Evolutionary conservation across 35 echinoderm and acorn worm genomes (phyloP).

Genomic region (Anneissia japonica): DNA sequence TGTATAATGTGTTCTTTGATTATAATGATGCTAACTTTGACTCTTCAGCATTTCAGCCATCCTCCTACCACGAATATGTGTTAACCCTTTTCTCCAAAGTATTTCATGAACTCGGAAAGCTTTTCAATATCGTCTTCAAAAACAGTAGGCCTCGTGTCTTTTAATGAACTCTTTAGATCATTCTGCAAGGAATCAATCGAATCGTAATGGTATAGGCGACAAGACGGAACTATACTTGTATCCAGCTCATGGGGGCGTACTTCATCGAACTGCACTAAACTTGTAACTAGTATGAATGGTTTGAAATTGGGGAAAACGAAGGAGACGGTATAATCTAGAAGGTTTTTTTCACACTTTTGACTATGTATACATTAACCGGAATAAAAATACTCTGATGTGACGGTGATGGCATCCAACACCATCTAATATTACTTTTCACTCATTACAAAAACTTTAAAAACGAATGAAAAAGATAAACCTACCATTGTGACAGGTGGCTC

Average conservation of each 20-base stretch:
- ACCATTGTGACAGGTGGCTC: conserved; percentile 82
- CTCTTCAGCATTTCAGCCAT: no score
- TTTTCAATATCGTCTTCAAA: conserved; percentile 63
- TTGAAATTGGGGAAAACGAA: no score
- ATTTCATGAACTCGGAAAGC: conserved; percentile 63
- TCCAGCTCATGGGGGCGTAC: no score
- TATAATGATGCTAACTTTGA: no score
- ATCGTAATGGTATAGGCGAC: background rate
- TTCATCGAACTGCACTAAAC: no score
- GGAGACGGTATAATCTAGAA: no score
- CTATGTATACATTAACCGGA: no score
- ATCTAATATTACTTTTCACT: background rate
- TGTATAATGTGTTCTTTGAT: no score
- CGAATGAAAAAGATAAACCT: background rate
- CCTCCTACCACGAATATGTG: background rate
- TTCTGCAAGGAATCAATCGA: conserved; percentile 36
- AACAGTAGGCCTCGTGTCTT: conserved; percentile 71
- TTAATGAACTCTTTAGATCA: conserved; percentile 56
- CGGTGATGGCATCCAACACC: no score
- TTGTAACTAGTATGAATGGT: no score
- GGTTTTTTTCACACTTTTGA: no score
- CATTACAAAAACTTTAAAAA: background rate
- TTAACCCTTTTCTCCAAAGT: conserved; percentile 93
- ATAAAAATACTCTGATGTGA: background rate
- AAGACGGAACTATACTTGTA: no score